Evolutionary conservation across 2,888 invertebrate genomes (phyloP).

Genomic region (Zygogramma bicolorata): DNA sequence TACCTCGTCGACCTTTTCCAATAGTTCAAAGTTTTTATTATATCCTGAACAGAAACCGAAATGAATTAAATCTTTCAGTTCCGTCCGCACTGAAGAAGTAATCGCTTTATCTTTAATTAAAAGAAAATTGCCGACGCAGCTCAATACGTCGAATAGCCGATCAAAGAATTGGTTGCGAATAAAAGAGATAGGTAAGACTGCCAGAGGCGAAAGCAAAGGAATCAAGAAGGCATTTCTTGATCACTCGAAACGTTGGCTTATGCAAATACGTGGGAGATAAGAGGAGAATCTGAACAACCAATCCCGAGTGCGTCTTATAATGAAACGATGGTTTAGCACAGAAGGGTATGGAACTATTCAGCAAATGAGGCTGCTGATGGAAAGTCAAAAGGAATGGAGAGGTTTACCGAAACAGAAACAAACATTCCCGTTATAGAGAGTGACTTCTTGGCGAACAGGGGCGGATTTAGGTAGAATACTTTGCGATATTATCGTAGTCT

Average conservation of each 20-base stretch:
- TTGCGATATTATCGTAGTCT: too few species aligned
- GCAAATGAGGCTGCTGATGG: slow-evolving; percentile 65
- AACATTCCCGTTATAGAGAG: slow-evolving; percentile 65
- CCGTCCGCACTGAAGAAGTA: slow-evolving; percentile 3
- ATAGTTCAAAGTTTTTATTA: background rate
- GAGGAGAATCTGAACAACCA: slow-evolving; percentile 64
- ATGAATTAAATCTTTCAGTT: background rate
- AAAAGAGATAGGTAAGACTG: slow-evolving; percentile 22
- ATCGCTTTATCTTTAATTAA: slow-evolving; percentile 34
- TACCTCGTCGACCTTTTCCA: background rate
- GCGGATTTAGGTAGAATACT: slow-evolving; percentile 13
- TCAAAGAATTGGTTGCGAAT: slow-evolving; percentile 36
- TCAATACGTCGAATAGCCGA: slow-evolving; percentile 25
- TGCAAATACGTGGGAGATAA: slow-evolving; percentile 63
- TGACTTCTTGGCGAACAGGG: slow-evolving; percentile 47
- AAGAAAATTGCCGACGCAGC: slow-evolving; percentile 28
- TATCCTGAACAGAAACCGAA: background rate
- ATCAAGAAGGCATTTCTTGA: slow-evolving; percentile 45
- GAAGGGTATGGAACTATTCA: slow-evolving; percentile 62
- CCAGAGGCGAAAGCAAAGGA: slow-evolving; percentile 32
- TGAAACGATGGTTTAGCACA: slow-evolving; percentile 63
- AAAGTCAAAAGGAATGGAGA: slow-evolving; percentile 66
- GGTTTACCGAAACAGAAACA: slow-evolving; percentile 66
- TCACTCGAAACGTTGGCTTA: slow-evolving; percentile 54
- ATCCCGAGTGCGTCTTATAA: slow-evolving; percentile 63